Conservation (phyloP, 2,888 invertebrate genomes). For the Panzeria rudis region DNA sequence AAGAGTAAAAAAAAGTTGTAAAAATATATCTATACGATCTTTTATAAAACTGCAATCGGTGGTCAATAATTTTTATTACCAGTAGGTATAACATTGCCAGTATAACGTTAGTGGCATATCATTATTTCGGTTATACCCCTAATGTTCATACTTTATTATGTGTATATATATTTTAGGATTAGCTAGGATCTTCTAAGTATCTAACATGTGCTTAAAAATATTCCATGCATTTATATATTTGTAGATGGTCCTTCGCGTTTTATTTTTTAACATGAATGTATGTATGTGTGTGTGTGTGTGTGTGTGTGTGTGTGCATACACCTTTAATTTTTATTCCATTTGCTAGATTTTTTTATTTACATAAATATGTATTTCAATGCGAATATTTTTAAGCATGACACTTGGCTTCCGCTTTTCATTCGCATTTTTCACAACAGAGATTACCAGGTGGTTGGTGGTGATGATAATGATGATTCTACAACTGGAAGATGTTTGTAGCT, state of each 20-base stretch:
- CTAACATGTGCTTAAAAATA: not conserved
- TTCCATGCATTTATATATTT: not conserved
- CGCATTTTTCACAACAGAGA: constrained; percentile 55
- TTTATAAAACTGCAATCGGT: no score
- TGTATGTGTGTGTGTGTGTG: not conserved
- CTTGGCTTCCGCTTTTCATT: constrained; percentile 67
- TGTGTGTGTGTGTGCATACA: not conserved
- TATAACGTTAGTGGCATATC: no score
- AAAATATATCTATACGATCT: no score
- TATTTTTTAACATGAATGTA: constrained; percentile 14
- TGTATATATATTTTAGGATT: constrained; percentile 45
- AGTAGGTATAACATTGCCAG: no score
- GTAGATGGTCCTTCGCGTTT: not conserved
- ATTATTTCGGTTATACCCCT: no score
- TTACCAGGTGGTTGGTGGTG: constrained; percentile 43
- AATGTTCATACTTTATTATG: not conserved
- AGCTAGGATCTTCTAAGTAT: constrained; percentile 16
- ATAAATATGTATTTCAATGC: constrained; percentile 49
- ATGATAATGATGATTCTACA: constrained; percentile 50
- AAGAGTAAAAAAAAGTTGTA: no score
- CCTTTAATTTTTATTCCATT: constrained; percentile 65
- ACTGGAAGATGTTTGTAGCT: constrained; percentile 42
- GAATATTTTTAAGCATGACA: constrained; percentile 66
- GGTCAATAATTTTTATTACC: no score
- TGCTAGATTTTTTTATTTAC: constrained; percentile 19